Evolutionary conservation across 1,140 invertebrate species (phyloP).

Genomic region (Drosophila bipectinata): DNA sequence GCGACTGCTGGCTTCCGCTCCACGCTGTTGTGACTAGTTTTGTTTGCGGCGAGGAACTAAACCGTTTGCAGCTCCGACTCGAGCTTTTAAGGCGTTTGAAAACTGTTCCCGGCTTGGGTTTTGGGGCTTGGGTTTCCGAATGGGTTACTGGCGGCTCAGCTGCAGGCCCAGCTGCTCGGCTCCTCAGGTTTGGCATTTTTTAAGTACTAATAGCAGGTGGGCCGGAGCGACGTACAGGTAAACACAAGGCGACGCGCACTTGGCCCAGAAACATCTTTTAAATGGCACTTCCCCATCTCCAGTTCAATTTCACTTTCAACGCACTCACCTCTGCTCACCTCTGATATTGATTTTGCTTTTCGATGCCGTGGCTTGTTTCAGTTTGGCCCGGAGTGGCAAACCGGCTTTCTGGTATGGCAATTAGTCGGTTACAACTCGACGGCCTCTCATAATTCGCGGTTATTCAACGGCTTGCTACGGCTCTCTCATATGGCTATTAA

Average conservation of each 20-base stretch:
- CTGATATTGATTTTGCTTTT: slow-evolving; percentile 52
- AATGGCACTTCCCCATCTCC: slow-evolving; percentile 55
- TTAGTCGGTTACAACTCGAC: slow-evolving; percentile 50
- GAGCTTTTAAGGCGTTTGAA: slow-evolving; percentile 67
- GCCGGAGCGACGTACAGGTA: slow-evolving; percentile 42
- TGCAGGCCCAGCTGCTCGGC: slow-evolving; percentile 42
- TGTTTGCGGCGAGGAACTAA: slow-evolving; percentile 83
- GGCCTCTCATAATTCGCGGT: slow-evolving; percentile 57
- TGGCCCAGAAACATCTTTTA: slow-evolving; percentile 74
- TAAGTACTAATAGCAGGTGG: slow-evolving; percentile 1
- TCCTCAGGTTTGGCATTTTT: slow-evolving; percentile 30
- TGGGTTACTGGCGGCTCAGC: neutral
- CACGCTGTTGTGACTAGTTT: slow-evolving; percentile 78
- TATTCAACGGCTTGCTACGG: slow-evolving; percentile 45
- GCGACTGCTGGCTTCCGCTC: slow-evolving; percentile 57
- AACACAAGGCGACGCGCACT: slow-evolving; percentile 46
- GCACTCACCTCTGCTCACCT: slow-evolving; percentile 56
- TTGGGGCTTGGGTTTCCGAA: slow-evolving; percentile 15
- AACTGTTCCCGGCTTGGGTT: slow-evolving; percentile 46
- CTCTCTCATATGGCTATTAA: slow-evolving; percentile 8
- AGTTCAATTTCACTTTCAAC: slow-evolving; percentile 74
- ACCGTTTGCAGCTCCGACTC: slow-evolving; percentile 70
- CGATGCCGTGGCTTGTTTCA: slow-evolving; percentile 27
- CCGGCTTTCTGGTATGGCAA: slow-evolving; percentile 67
- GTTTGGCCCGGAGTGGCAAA: slow-evolving; percentile 46